Evolutionary conservation across 2,113 vertebrate genomes (phyloP), one percentile per base, ranked within the genome.

Genomic region (Asarcornis scutulata): DNA sequence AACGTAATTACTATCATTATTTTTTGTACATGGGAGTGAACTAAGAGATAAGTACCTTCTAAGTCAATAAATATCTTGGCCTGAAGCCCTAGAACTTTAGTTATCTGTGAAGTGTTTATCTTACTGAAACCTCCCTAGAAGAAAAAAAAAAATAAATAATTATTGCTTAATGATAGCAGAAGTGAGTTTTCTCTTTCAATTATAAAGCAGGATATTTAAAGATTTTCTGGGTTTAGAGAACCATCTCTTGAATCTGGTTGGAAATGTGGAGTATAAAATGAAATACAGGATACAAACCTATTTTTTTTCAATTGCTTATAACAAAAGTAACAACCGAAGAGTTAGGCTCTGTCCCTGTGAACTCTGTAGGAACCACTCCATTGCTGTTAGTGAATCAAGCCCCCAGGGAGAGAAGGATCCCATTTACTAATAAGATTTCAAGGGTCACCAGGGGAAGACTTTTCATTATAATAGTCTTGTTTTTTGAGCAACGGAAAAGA

Each of bases 21-120:
- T 92, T 94, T 95, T 96, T 97, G 96, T 95, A 96, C 88, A 92
- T 86, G 75, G 83, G 67, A 97, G 50, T 64, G 73, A 96, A 96
- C 87, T 84, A 86, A 96, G 50, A 93, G 87, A 96, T 87, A 96
- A 97, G 96, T 97, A 94, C 53, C 82, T 69, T 96, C 66, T 87
- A 92, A 96, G 94, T 98, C 95, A 97, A 95, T 97, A 98, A 91
- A 96, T 94, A 91, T 56, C 76, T 95, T 97, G 86, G 94, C 95
- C 87, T 81, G 60, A 44, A 74, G 83, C 87, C 72, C 80, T 91
- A 62, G 34, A 95, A 91, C 38, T 88, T 90, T 96, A 88, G 96
- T 94, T 95, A 88, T 96, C 91, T 95, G 21, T 63, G 67, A 95
- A 74, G 55, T 94, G 88, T 96, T 97, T 97, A 93, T 97, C 56